Evolutionary conservation across 1,140 invertebrate species (phyloP), one percentile per base, ranked within the genome.

Genomic region (Brachionus angularis): DNA sequence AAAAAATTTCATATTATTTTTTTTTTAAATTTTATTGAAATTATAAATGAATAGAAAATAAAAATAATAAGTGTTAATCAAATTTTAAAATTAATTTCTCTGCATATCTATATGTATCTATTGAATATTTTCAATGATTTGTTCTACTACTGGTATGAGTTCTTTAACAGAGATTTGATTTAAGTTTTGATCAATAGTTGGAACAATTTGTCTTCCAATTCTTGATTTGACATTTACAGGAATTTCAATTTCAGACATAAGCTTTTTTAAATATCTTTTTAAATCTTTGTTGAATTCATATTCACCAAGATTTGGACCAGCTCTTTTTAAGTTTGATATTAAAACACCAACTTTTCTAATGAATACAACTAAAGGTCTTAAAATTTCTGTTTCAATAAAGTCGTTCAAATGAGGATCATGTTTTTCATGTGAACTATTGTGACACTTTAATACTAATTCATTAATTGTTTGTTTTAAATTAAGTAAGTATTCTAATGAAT

Each of bases 391-490:
- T 75, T 87, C 86, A 33, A 87, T 72, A 77, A 85, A 87, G 73
- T 87, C 85, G 25, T 75, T 79, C 78, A 86, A 80, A 78, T 85
- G 75, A 64, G 71, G 72, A 72, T 73, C 78, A 36, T 25, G 33
- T 18, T 14, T 34, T n/a, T 50, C 14, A 33, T 36, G 31, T 23
- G 49, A 31, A 47, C 46, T 50, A 23, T 12, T 18, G 16, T 49
- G 46, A 42, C 49, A 50, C 29, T 69, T 69, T 16, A 23, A 18
- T 2, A 47, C 36, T 36, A 34, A 14, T 21, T 44, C 31, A 78
- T 92, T 91, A n/a, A 92, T 88, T 72, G 79, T 82, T 77, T 89
- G 88, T 79, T 93, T 90, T 73, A 92, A 80, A 25, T 85, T 77
- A 3, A 93, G 79, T 16, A 89, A 88, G n/a, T 84, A 82, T 44